Evolutionary conservation across 2,888 invertebrate genomes (phyloP).

Genomic region (Heliconius erato): DNA sequence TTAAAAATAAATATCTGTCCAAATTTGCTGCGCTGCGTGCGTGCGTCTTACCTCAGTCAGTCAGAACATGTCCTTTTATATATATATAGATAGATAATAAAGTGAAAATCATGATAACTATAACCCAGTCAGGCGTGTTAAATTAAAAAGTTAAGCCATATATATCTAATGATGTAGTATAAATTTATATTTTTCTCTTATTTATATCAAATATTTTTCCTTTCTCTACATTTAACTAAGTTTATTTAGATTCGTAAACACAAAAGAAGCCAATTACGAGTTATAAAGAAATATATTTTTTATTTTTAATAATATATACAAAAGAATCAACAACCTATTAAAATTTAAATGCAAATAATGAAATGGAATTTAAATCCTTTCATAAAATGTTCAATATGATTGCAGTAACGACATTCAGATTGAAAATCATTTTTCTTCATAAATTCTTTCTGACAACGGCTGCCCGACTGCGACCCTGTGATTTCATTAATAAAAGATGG

Average conservation of each 20-base stretch:
- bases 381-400: conserved; percentile 21
- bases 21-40: no score
- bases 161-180: neutral
- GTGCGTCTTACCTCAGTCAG: no score
- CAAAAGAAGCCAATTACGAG: no score
- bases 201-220: neutral
- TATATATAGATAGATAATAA: neutral
- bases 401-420: conserved; percentile 29
- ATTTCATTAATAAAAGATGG: conserved; percentile 37
- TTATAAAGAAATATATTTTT: neutral
- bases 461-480: conserved; percentile 12
- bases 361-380: conserved; percentile 19
- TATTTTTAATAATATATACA: neutral
- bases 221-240: neutral
- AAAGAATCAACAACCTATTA: neutral
- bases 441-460: conserved; percentile 30
- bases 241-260: neutral
- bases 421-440: conserved; percentile 36
- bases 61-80: no score
- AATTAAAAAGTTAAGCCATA: neutral
- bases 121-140: neutral
- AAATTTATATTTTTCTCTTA: neutral
- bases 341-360: neutral
- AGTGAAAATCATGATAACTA: neutral
- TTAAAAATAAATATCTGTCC: no score